Evolutionary conservation across 2,113 vertebrate genomes (phyloP).

Genomic region (Pomatorhinus ruficollis): DNA sequence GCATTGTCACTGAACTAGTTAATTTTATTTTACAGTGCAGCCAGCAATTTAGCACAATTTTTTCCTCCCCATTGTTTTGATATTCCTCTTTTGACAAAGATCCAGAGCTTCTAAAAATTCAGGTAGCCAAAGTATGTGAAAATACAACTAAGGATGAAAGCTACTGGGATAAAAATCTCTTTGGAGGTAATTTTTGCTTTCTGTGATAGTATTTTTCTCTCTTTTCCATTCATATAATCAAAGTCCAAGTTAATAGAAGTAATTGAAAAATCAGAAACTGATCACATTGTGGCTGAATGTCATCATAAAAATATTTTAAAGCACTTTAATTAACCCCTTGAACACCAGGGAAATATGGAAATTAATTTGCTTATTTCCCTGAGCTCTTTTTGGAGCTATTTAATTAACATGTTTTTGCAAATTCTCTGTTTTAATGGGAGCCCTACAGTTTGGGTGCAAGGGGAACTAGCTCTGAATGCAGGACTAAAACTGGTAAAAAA

Average conservation of each 20-base stretch:
- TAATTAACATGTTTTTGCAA: slow-evolving; percentile 5
- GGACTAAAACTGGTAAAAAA: background rate
- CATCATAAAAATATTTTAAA: background rate
- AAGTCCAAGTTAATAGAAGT: background rate
- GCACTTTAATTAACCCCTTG: slow-evolving; percentile 26
- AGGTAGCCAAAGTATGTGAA: background rate
- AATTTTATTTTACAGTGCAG: background rate
- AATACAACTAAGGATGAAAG: background rate
- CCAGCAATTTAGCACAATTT: background rate
- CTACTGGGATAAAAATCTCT: background rate
- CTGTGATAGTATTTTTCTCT: background rate
- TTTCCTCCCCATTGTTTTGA: background rate
- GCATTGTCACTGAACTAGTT: background rate
- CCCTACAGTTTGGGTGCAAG: background rate
- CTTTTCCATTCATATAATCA: background rate
- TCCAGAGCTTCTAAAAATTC: background rate
- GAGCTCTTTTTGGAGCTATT: background rate
- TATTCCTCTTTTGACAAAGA: background rate
- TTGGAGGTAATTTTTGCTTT: background rate
- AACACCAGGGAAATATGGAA: background rate
- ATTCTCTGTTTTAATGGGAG: background rate
- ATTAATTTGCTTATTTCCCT: slow-evolving; percentile 17
- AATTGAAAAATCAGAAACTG: background rate
- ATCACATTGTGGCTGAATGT: background rate
- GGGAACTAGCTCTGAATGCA: background rate